Evolutionary conservation across 2,797 vertebrate species (phyloP).

Genomic region (Enteromius anoplus): DNA sequence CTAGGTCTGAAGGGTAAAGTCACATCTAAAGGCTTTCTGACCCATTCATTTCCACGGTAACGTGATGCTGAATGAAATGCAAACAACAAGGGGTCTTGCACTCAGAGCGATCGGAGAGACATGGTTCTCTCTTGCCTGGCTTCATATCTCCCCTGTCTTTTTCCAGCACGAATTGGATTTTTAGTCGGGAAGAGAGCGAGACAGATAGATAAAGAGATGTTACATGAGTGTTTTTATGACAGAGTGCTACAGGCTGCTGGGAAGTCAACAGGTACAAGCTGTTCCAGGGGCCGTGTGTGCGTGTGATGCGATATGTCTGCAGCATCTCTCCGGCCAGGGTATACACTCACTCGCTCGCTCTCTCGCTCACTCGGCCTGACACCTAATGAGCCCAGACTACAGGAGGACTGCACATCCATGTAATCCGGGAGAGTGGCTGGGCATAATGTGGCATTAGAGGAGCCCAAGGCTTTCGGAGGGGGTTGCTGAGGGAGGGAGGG

Average conservation of each 20-base stretch:
- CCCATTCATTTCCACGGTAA: slow-evolving; percentile 84
- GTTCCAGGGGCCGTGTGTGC: slow-evolving; percentile 42
- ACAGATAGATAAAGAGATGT: slow-evolving; percentile 38
- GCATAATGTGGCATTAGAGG: slow-evolving; percentile 60
- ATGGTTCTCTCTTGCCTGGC: background rate
- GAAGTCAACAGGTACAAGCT: slow-evolving; percentile 61
- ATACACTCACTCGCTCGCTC: slow-evolving; percentile 46
- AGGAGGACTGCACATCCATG: slow-evolving; percentile 54
- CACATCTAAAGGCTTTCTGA: slow-evolving; percentile 41
- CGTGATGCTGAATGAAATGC: slow-evolving; percentile 66
- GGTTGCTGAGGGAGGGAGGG: slow-evolving; percentile 31
- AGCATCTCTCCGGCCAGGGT: slow-evolving; percentile 48
- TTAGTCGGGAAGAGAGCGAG: background rate
- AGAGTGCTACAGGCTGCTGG: slow-evolving; percentile 48
- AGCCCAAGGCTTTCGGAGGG: slow-evolving; percentile 43
- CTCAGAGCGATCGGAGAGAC: slow-evolving; percentile 37
- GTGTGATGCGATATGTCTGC: slow-evolving; percentile 50
- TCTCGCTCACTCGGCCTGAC: slow-evolving; percentile 33
- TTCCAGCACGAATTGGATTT: background rate
- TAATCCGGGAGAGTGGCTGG: slow-evolving; percentile 59
- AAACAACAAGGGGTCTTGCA: slow-evolving; percentile 65
- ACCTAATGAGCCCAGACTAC: slow-evolving; percentile 60
- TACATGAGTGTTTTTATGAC: slow-evolving; percentile 52
- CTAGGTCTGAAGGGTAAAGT: slow-evolving; percentile 28
- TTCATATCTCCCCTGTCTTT: background rate